Evolutionary conservation across 2,888 invertebrate species (phyloP).

Genomic region (Anoplius nigerrimus): DNA sequence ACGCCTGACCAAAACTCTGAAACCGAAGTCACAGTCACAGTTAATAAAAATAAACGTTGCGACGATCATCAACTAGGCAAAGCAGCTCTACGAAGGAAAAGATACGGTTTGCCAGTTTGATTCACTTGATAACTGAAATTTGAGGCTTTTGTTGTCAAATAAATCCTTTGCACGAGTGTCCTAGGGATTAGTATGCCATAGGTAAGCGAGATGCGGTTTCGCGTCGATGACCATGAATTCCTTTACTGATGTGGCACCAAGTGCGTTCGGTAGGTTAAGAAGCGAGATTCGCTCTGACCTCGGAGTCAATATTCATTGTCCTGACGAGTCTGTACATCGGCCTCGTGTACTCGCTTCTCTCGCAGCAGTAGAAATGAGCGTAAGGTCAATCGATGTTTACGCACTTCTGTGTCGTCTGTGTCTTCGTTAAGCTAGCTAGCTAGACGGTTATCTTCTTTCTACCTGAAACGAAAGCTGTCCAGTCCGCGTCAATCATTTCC

Average conservation of each 20-base stretch:
- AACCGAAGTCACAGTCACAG: constrained; percentile 40
- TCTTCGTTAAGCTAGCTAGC: too few relatives aligned
- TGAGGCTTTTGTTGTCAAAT: neutral
- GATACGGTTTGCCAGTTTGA: neutral
- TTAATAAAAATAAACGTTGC: neutral
- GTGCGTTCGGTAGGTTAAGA: too few relatives aligned
- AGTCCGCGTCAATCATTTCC: too few relatives aligned
- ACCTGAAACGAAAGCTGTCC: too few relatives aligned
- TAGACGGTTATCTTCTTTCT: too few relatives aligned
- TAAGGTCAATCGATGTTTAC: constrained; percentile 13
- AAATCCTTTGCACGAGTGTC: neutral
- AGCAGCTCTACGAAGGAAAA: neutral
- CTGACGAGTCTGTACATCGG: constrained; percentile 66
- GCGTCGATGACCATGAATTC: too few relatives aligned
- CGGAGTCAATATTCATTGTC: constrained; percentile 54
- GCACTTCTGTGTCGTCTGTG: too few relatives aligned
- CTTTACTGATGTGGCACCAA: too few relatives aligned
- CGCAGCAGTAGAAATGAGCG: constrained; percentile 59
- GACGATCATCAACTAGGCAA: neutral
- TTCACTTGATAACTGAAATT: neutral
- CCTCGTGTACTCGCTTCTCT: constrained; percentile 57
- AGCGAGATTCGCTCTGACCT: constrained; percentile 16
- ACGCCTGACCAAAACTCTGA: constrained; percentile 51
- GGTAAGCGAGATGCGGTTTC: too few relatives aligned
- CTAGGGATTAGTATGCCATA: neutral